Evolutionary conservation across 2,797 vertebrate genomes (phyloP).

Genomic region (Taenioides sp.): DNA sequence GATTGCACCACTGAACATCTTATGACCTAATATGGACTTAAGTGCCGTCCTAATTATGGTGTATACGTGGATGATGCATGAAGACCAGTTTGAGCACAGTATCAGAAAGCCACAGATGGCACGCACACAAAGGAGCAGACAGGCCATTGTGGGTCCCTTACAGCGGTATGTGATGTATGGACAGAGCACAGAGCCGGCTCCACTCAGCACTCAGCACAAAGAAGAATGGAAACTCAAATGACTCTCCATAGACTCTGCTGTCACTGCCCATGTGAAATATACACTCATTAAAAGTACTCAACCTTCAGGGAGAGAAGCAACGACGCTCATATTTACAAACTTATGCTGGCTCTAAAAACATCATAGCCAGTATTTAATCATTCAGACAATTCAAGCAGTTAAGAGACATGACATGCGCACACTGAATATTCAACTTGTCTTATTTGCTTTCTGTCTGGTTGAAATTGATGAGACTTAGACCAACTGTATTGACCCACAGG

Average conservation of each 20-base stretch:
- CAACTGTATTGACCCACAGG: neutral
- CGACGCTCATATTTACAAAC: conserved; percentile 24
- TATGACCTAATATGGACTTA: conserved; percentile 42
- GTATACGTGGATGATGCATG: conserved; percentile 55
- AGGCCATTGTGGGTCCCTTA: conserved; percentile 62
- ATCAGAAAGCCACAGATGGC: conserved; percentile 70
- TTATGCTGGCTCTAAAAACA: neutral
- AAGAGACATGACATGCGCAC: neutral
- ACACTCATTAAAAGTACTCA: conserved; percentile 68
- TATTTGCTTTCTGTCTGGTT: too few relatives aligned
- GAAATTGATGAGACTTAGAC: too few relatives aligned
- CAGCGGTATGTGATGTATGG: conserved; percentile 63
- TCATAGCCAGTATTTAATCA: neutral
- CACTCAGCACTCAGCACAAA: conserved; percentile 45
- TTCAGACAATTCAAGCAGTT: neutral
- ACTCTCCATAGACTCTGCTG: conserved; percentile 71
- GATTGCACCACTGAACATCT: conserved; percentile 34
- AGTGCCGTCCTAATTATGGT: conserved; percentile 52
- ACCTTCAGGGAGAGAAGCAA: conserved; percentile 42
- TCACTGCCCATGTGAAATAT: conserved; percentile 71
- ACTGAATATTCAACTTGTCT: neutral
- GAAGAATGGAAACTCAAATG: conserved; percentile 67
- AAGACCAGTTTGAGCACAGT: conserved; percentile 33
- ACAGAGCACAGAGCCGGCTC: conserved; percentile 45
- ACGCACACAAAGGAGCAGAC: conserved; percentile 58